phyloP scores from a whole-genome alignment of 2,113 vertebrate genomes.

The Rhinolophus sinicus region DNA sequence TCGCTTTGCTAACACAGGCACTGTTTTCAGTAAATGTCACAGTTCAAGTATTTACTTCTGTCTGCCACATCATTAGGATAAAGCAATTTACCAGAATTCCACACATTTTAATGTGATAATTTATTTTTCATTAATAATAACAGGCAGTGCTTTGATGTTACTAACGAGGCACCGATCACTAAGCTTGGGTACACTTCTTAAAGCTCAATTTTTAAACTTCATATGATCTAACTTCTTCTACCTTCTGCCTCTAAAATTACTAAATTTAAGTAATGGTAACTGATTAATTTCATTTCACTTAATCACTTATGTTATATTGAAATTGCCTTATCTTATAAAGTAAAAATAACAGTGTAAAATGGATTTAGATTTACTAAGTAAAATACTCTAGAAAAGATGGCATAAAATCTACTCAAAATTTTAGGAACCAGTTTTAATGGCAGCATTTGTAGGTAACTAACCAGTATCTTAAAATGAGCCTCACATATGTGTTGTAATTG shows the following conservation, averaged over 20 bases:
- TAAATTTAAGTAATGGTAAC: neutral
- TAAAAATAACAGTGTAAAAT: neutral
- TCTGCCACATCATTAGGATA: neutral
- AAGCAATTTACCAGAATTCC: neutral
- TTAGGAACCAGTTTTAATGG: neutral
- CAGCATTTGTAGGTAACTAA: neutral
- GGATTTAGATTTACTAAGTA: neutral
- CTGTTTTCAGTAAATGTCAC: neutral
- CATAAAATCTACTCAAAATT: neutral
- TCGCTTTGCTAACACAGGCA: neutral
- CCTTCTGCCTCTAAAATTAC: neutral
- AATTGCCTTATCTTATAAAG: neutral
- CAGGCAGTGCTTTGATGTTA: neutral
- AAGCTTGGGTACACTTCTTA: neutral
- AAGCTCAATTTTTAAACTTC: neutral
- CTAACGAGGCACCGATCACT: neutral
- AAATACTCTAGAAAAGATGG: neutral
- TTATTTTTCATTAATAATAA: neutral
- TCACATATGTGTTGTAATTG: neutral
- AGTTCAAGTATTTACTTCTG: neutral
- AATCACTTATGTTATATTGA: neutral
- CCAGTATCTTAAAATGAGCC: neutral
- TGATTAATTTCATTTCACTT: neutral
- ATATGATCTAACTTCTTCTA: neutral
- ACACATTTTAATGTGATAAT: neutral